A percentile compares a stretch with the other conserved stretches of the same genome.
phyloP scores from a whole-genome alignment of 2,113 vertebrate species.

The Tupaia chinensis region DNA sequence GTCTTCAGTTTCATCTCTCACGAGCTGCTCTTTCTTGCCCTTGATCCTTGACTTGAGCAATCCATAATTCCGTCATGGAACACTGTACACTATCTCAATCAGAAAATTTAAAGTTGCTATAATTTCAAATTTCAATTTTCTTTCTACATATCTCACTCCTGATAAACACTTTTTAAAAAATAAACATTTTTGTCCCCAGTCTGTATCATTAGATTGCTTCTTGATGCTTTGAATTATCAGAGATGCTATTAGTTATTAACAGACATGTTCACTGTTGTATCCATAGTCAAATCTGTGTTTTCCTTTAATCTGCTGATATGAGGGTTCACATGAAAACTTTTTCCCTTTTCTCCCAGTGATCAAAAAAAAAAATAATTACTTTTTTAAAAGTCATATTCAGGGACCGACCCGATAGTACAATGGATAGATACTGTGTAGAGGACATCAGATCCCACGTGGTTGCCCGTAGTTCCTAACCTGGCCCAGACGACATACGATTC shows the following conservation, averaged over 20 bases:
- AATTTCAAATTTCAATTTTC: background rate
- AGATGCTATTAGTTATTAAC: background rate
- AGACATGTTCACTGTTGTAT: background rate
- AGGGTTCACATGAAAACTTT: accelerated
- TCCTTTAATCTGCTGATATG: background rate
- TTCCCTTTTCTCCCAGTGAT: background rate
- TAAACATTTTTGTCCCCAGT: background rate
- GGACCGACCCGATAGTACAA: no score
- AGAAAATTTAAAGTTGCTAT: background rate
- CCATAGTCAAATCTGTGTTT: background rate
- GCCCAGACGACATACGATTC: no score
- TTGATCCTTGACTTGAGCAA: no score
- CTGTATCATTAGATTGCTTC: background rate
- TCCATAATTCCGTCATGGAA: background rate
- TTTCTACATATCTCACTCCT: background rate
- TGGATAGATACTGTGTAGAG: no score
- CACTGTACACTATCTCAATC: background rate
- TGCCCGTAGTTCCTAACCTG: no score
- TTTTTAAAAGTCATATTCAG: background rate
- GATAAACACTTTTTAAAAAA: background rate
- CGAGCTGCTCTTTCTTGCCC: background rate
- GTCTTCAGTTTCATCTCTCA: background rate
- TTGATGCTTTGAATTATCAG: background rate
- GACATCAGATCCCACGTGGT: no score
- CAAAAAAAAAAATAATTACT: background rate